These are phyloP conservation scores for Erpornis zantholeuca DNA, from an alignment of 2,113 vertebrate species.

Conservation along the genomic window DNA sequence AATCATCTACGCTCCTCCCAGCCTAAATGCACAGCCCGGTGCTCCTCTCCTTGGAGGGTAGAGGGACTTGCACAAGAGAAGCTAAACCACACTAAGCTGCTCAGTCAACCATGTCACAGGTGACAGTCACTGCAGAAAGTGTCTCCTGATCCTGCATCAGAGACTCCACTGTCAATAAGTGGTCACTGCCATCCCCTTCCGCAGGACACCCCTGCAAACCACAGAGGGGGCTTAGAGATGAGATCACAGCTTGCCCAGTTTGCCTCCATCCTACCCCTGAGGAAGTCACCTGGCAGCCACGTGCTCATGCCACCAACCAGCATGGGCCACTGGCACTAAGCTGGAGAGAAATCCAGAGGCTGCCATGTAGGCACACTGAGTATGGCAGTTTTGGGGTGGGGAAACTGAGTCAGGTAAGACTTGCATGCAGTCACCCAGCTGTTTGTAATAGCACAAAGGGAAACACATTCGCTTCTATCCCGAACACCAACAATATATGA, in stretches of 20 bases:
- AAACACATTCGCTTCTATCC: background rate
- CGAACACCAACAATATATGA: background rate
- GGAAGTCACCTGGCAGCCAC: background rate
- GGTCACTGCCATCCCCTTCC: background rate
- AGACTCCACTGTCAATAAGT: accelerated
- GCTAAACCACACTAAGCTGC: background rate
- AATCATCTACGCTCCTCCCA: background rate
- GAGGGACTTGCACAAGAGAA: background rate
- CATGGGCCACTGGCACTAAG: background rate
- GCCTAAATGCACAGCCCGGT: background rate
- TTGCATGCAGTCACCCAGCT: background rate
- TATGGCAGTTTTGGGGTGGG: background rate
- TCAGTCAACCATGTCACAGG: background rate
- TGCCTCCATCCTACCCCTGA: background rate
- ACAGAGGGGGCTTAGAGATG: background rate
- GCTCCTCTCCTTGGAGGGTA: background rate
- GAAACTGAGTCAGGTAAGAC: background rate
- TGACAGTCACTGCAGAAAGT: background rate
- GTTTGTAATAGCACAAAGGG: background rate
- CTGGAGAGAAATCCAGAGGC: background rate
- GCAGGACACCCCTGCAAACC: background rate
- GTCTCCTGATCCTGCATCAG: background rate
- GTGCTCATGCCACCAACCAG: background rate
- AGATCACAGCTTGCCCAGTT: background rate
- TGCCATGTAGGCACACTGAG: background rate